Evolutionary conservation across 1,140 invertebrate genomes (phyloP).

Genomic region (Notospermus geniculatus): DNA sequence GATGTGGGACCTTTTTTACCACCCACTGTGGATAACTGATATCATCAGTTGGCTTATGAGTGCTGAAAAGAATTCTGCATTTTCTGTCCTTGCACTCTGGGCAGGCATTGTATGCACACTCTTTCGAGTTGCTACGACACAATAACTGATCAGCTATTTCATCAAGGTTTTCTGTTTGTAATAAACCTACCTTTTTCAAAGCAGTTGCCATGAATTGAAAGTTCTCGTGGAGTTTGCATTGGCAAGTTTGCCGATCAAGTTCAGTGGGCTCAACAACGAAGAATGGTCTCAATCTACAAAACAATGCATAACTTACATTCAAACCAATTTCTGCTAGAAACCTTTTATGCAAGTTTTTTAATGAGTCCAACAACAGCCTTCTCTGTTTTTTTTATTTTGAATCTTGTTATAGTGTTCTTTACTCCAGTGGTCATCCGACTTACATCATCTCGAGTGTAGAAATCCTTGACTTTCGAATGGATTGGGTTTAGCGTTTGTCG

Average conservation of each 20-base stretch:
- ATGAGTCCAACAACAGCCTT: constrained; percentile 13
- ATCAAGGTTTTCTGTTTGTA: constrained; percentile 11
- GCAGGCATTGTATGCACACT: constrained; percentile 26
- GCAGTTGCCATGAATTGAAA: constrained; percentile 17
- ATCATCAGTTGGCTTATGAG: constrained; percentile 11
- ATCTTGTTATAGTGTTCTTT: constrained; percentile 2
- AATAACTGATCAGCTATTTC: constrained; percentile 9
- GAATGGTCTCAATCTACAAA: constrained; percentile 23
- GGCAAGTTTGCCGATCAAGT: constrained; percentile 23
- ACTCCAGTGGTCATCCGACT: constrained; percentile 18
- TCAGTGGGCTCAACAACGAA: constrained; percentile 17
- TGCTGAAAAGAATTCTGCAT: neutral
- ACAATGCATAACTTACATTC: constrained; percentile 19
- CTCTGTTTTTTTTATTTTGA: constrained; percentile 15
- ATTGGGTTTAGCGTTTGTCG: no score
- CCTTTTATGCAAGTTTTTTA: constrained; percentile 15
- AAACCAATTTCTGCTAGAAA: constrained; percentile 15
- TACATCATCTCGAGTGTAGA: constrained; percentile 19
- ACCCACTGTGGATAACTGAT: constrained; percentile 14
- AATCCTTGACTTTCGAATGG: no score
- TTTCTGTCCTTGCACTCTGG: constrained; percentile 19
- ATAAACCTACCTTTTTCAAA: constrained; percentile 5
- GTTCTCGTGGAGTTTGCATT: constrained; percentile 24
- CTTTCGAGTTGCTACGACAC: constrained; percentile 14
- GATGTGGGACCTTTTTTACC: no score